Percentiles rank a stretch among this genome's conserved stretches.
These are phyloP conservation scores for Eumeta japonica DNA, from an alignment of 1,140 invertebrate genomes.

Conservation along the genomic window DNA sequence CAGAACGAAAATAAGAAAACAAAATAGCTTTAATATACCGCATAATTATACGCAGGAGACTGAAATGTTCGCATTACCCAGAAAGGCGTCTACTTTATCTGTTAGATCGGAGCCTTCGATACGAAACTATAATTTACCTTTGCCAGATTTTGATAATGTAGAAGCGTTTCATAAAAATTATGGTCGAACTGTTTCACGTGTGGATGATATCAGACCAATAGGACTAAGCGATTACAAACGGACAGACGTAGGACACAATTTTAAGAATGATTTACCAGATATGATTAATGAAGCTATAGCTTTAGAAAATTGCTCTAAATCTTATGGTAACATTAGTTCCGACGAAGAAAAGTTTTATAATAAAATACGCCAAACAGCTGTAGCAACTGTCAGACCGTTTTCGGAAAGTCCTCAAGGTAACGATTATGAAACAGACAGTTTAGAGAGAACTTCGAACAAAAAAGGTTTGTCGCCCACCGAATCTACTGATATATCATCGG, in stretches of 20 bases:
- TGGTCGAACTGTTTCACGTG: constrained; percentile 25
- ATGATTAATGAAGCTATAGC: constrained; percentile 64
- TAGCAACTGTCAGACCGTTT: constrained; percentile 18
- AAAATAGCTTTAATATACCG: constrained; percentile 31
- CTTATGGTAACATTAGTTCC: constrained; percentile 36
- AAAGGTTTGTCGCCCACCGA: constrained; percentile 64
- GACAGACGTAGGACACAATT: constrained; percentile 20
- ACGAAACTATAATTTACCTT: constrained; percentile 42
- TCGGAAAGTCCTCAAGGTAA: constrained; percentile 40
- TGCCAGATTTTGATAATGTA: constrained; percentile 34
- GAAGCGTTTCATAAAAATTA: constrained; percentile 15
- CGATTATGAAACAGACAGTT: constrained; percentile 77
- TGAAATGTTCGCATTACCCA: constrained; percentile 21
- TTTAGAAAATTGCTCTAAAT: constrained; percentile 45
- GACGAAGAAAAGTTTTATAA: constrained; percentile 32
- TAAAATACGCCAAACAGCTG: constrained; percentile 12
- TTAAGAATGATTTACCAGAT: constrained; percentile 57
- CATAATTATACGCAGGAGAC: constrained; percentile 15
- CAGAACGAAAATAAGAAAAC: constrained; percentile 27
- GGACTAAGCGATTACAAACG: constrained; percentile 23
- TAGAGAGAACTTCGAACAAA: constrained; percentile 63
- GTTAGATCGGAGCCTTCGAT: constrained; percentile 46
- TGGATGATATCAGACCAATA: constrained; percentile 32
- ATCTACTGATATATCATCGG: constrained; percentile 62
- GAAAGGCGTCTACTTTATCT: constrained; percentile 34